A percentile compares a stretch with the other conserved stretches of the same genome.
These are phyloP conservation scores for Temnothorax nylanderi DNA, from an alignment of 1,140 invertebrate genomes.

Conservation along the genomic window DNA sequence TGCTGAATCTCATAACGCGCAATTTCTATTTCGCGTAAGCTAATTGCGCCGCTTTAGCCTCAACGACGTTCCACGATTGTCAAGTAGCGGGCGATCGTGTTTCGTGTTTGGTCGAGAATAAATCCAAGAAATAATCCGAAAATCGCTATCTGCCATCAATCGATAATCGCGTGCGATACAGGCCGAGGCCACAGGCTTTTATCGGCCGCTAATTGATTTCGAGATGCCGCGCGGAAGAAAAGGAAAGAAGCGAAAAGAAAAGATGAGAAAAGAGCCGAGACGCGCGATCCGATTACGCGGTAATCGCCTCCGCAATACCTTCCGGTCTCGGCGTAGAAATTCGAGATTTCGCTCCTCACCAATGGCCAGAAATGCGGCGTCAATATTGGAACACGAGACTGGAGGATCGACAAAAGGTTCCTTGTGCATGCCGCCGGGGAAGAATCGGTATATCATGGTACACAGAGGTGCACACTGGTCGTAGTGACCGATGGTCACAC, in stretches of 20 bases:
- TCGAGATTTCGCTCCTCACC: conserved; percentile 13
- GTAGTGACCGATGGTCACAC: neutral
- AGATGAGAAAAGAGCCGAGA: neutral
- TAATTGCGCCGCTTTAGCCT: conserved; percentile 6
- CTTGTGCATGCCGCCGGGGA: neutral
- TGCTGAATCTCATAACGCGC: conserved; percentile 32
- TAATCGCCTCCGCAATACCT: conserved; percentile 39
- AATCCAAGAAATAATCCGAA: conserved; percentile 13
- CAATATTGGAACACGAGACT: conserved; percentile 58
- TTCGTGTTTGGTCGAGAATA: neutral
- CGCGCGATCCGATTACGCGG: conserved; percentile 42
- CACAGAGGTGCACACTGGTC: conserved; percentile 3
- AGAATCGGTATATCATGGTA: conserved; percentile 17
- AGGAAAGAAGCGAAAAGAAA: neutral
- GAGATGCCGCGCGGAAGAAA: neutral
- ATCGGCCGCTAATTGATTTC: conserved; percentile 1
- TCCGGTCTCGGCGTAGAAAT: conserved; percentile 21
- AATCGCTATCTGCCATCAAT: neutral
- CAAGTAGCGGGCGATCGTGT: neutral
- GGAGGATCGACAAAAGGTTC: conserved; percentile 41
- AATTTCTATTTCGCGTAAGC: conserved; percentile 17
- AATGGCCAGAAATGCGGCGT: conserved; percentile 28
- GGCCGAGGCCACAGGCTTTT: neutral
- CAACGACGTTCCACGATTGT: neutral
- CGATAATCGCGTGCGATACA: neutral